Base-by-base conservation (phyloP, 2,113 vertebrate species). In the Suricata suricatta region DNA sequence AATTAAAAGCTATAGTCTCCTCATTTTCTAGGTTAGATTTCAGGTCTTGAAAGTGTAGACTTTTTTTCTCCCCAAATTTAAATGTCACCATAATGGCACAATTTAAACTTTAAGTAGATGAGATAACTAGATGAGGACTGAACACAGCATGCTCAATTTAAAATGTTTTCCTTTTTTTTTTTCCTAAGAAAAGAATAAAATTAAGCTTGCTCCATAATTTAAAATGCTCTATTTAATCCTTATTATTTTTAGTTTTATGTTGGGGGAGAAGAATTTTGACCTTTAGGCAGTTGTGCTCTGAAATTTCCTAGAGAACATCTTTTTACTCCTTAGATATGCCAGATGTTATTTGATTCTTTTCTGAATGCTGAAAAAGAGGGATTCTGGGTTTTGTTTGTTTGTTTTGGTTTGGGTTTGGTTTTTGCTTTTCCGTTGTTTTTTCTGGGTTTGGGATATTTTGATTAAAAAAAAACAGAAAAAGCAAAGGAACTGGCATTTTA, bases 91-190 rank as follows among this genome's bases (percentile, higher is more conserved):
- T n/a, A 68, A 83, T 81, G 64, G 41, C 64, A 84, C 76, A 91
- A 94, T 95, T 96, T 89, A 93, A 96, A 93, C 54, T 92, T 72
- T 41, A 96, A 91, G 38, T 52, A 90, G 81, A 44, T 72, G 41
- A 94, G 84, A 92, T 69, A 88, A 90, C 80, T 60, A 92, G 47
- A 74, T 38, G 50, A 27, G 7, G 17, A 83, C 50, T 14, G 23
- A 88, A 91, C 63, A 52, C 27, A 93, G 81, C 44, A 68, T 57
- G 74, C 57, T 89, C 85, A 63, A 93, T 88, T 64, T 95, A 72
- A 77, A 84, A n/a, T 57, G 35, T 7, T 82, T 84, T 44, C 64
- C 21, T 38, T 74, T 63, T 64, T 47, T 64, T 47, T 71, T 60
- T 23, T 0, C 54, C 44, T 60, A 80, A 12, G 38, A 4, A 72